Conservation (phyloP, 2,797 vertebrate genomes). For the Siniperca obscura region DNA sequence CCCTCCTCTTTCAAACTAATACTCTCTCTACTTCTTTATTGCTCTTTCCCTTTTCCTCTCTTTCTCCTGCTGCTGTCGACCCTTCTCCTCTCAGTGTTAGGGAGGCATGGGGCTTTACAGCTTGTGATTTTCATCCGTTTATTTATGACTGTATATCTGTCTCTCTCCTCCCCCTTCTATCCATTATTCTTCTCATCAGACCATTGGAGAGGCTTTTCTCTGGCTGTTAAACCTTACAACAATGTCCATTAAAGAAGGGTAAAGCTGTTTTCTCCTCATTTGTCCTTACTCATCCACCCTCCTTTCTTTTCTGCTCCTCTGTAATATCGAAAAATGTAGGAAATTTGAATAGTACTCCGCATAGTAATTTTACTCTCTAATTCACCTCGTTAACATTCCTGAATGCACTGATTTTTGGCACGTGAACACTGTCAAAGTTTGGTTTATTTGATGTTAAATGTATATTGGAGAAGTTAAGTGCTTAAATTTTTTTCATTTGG, state of each 20-base stretch:
- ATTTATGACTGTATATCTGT: background rate
- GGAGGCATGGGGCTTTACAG: background rate
- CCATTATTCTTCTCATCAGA: slow-evolving; percentile 39
- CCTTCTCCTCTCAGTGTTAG: background rate
- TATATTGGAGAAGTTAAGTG: background rate
- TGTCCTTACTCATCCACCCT: background rate
- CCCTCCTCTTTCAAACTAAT: slow-evolving; percentile 1
- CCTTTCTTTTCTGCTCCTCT: background rate
- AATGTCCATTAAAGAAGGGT: background rate
- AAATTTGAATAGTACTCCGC: background rate
- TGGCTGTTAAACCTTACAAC: slow-evolving; percentile 38
- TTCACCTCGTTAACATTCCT: background rate
- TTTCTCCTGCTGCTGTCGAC: background rate
- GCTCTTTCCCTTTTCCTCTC: background rate
- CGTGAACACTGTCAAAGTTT: background rate
- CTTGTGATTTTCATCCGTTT: background rate
- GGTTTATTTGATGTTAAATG: background rate
- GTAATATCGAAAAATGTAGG: background rate
- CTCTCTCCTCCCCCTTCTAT: slow-evolving; percentile 7
- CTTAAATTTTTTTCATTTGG: background rate
- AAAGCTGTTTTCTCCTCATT: background rate
- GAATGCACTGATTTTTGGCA: background rate
- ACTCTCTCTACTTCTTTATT: background rate
- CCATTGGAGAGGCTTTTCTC: slow-evolving; percentile 55
- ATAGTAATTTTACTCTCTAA: background rate